Percentiles rank a stretch among this genome's conserved stretches.
phyloP scores from a whole-genome alignment of 30 jellyfish, hydroid and myxozoan species.

The Aurelia sp. region DNA sequence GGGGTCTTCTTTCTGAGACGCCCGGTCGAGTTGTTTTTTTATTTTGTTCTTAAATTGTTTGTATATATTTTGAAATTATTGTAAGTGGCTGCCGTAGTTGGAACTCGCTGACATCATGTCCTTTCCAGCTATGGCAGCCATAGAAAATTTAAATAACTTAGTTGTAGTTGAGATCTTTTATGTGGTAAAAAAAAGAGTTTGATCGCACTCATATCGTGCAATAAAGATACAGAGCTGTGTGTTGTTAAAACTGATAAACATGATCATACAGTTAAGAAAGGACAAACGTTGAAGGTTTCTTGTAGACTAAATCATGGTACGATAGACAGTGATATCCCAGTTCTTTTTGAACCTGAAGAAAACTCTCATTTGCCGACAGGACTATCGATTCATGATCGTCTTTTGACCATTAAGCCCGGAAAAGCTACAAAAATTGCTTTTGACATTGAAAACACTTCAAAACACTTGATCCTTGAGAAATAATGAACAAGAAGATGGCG shows the following conservation, averaged over 20 bases:
- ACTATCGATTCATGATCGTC: background rate
- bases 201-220: background rate
- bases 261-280: slow-evolving; percentile 1
- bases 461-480: no score
- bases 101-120: no score
- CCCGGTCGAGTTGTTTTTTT: no score
- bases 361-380: background rate
- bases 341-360: slow-evolving; percentile 15
- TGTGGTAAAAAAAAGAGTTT: slow-evolving; percentile 11
- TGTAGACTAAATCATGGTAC: slow-evolving; percentile 29
- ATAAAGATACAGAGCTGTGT: slow-evolving; percentile 7
- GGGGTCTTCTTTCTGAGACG: no score
- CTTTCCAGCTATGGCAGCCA: no score
- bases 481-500: no score
- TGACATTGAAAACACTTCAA: slow-evolving; percentile 15
- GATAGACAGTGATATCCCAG: slow-evolving; percentile 14
- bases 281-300: slow-evolving; percentile 4
- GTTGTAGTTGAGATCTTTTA: no score
- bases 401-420: background rate
- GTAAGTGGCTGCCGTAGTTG: no score
- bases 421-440: slow-evolving; percentile 9
- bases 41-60: no score
- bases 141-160: no score
- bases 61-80: no score
- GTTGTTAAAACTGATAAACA: slow-evolving; percentile 12